A percentile compares a stretch with the other conserved stretches of the same genome.
phyloP scores from a whole-genome alignment of 2,888 invertebrate species.

The Cerastoderma edule region DNA sequence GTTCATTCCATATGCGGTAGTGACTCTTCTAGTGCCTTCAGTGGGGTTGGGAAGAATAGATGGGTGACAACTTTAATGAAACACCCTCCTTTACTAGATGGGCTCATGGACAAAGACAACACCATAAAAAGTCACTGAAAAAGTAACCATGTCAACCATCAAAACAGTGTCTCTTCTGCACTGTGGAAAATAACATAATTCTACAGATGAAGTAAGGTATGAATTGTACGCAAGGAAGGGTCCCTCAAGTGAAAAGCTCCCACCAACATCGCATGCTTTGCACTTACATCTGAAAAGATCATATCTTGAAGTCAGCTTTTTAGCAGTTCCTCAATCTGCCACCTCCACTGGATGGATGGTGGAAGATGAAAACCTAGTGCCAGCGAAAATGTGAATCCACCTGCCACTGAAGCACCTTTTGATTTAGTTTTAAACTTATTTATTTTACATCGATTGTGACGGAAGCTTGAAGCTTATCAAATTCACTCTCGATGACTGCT shows the following conservation, averaged over 20 bases:
- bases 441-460: too few species aligned
- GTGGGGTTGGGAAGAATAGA: neutral
- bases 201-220: conserved; percentile 7
- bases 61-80: neutral
- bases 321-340: conserved; percentile 10
- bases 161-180: neutral
- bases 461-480: too few species aligned
- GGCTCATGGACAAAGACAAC: conserved; percentile 9
- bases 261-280: conserved; percentile 26
- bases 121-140: conserved; percentile 9
- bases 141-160: neutral
- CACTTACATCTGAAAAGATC: neutral
- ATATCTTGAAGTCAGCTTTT: conserved; percentile 19
- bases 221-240: conserved; percentile 26
- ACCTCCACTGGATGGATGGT: conserved; percentile 11
- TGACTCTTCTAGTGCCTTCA: conserved; percentile 12
- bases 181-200: conserved; percentile 1
- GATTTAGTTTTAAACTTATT: too few species aligned
- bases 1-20: conserved; percentile 20
- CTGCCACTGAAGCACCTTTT: too few species aligned
- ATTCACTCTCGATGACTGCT: too few species aligned
- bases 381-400: conserved; percentile 12
- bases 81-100: conserved; percentile 7
- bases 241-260: conserved; percentile 26
- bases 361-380: conserved; percentile 16